Evolutionary conservation across 2,113 vertebrate species (phyloP).

Genomic region (Chloroceryle aenea): DNA sequence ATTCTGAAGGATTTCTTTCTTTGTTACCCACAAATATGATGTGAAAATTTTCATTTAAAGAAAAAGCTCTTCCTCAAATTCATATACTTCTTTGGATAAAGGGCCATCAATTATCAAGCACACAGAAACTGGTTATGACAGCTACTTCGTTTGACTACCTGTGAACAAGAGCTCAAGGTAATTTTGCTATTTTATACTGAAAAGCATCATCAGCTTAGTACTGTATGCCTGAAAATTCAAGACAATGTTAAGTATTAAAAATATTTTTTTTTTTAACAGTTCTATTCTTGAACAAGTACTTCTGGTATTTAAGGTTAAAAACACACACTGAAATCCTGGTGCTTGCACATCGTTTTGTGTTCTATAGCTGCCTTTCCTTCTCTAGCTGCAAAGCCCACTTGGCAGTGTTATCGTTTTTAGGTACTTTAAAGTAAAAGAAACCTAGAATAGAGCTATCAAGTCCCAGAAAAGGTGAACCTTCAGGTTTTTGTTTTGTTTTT

Average conservation of each 20-base stretch:
- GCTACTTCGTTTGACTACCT: slow-evolving; percentile 4
- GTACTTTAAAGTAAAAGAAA: slow-evolving; percentile 36
- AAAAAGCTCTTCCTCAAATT: background rate
- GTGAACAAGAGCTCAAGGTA: background rate
- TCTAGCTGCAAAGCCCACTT: background rate
- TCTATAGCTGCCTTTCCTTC: background rate
- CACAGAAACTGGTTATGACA: background rate
- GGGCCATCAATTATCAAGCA: background rate
- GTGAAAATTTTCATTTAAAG: slow-evolving; percentile 4
- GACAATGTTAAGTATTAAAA: slow-evolving; percentile 26
- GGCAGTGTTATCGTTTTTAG: background rate
- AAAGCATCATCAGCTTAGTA: slow-evolving; percentile 21
- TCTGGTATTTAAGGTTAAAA: slow-evolving; percentile 2
- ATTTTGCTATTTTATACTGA: background rate
- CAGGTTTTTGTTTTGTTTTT: background rate
- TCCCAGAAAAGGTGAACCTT: slow-evolving; percentile 14
- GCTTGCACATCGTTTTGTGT: background rate
- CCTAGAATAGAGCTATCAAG: slow-evolving; percentile 10
- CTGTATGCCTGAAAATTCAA: slow-evolving; percentile 20
- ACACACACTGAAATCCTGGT: background rate
- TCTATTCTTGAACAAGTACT: background rate
- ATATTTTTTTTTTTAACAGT: background rate
- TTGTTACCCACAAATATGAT: background rate
- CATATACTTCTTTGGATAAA: slow-evolving; percentile 4
- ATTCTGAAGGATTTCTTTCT: slow-evolving; percentile 20